Percentiles rank a stretch among this genome's conserved stretches.
These are phyloP conservation scores for Oryzias celebensis DNA, from an alignment of 2,113 vertebrate species.

Conservation along the genomic window DNA sequence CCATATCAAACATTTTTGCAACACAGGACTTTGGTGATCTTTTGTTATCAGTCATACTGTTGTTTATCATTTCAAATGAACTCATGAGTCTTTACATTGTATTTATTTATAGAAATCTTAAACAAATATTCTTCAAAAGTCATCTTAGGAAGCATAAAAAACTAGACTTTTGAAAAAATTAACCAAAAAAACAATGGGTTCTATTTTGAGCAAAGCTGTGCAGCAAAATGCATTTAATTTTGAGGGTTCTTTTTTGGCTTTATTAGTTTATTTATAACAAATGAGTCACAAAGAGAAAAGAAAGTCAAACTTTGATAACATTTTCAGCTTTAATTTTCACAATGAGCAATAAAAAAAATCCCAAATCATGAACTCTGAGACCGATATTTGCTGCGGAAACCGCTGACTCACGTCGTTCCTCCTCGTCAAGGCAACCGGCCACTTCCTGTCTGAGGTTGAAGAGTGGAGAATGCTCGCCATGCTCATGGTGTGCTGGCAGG, in stretches of 20 bases:
- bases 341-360: too few species aligned
- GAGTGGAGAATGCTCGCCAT: slow-evolving; percentile 24
- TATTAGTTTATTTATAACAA: too few species aligned
- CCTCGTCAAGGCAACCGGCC: not conserved
- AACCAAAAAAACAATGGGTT: too few species aligned
- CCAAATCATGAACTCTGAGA: too few species aligned
- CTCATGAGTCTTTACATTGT: not conserved
- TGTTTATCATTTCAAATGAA: not conserved
- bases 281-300: too few species aligned
- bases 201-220: too few species aligned
- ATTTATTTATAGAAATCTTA: slow-evolving; percentile 18
- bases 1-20: not conserved
- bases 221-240: too few species aligned
- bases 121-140: not conserved
- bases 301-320: too few species aligned
- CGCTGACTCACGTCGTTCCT: slow-evolving; percentile 17
- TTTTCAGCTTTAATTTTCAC: too few species aligned
- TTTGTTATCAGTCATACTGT: too few species aligned
- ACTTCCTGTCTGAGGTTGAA: slow-evolving; percentile 7
- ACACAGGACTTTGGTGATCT: not conserved
- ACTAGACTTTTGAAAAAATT: too few species aligned
- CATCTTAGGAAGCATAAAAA: not conserved
- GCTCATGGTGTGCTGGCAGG: slow-evolving; percentile 7
- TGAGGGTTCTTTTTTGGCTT: too few species aligned
- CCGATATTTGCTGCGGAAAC: slow-evolving; percentile 18